These are phyloP conservation scores for Cladorhizidae sp. DNA, from an alignment of 37 sponge, comb jelly and placozoan genomes.

Conservation along the genomic window DNA sequence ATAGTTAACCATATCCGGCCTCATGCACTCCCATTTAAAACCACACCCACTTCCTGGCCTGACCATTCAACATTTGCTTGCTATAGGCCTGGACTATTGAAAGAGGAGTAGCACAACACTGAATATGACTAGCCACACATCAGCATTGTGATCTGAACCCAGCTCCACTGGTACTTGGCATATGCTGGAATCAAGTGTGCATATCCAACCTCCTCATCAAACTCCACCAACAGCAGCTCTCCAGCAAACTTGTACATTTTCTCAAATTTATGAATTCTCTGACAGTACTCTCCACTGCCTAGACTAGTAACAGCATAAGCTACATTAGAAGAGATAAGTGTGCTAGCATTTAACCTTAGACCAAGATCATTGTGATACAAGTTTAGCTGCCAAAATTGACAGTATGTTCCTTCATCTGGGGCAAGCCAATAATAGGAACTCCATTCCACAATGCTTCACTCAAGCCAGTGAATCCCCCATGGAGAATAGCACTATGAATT, in stretches of 20 bases:
- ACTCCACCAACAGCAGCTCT: conserved; percentile 50
- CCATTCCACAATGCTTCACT: conserved; percentile 52
- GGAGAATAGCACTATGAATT: conserved; percentile 37
- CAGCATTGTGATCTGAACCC: conserved; percentile 59
- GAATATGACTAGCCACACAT: conserved; percentile 27
- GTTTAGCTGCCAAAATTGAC: conserved; percentile 20
- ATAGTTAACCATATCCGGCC: too few species aligned
- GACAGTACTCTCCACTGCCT: neutral
- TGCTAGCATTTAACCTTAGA: neutral
- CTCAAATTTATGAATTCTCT: conserved; percentile 5
- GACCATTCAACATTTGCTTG: too few species aligned
- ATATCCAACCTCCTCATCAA: conserved; percentile 48
- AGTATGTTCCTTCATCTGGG: conserved; percentile 38
- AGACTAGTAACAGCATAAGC: neutral
- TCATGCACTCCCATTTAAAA: too few species aligned
- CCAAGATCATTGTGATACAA: conserved; percentile 11
- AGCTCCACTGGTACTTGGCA: too few species aligned
- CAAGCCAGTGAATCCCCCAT: conserved; percentile 62
- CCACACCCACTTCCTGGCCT: too few species aligned
- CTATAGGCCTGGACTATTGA: too few species aligned
- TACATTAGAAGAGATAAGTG: neutral
- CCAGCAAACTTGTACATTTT: conserved; percentile 28
- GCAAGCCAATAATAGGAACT: conserved; percentile 52
- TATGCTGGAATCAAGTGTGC: conserved; percentile 57
- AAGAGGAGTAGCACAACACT: neutral